Base-by-base conservation (phyloP, 2,113 vertebrate genomes). In the Peromyscus leucopus region DNA sequence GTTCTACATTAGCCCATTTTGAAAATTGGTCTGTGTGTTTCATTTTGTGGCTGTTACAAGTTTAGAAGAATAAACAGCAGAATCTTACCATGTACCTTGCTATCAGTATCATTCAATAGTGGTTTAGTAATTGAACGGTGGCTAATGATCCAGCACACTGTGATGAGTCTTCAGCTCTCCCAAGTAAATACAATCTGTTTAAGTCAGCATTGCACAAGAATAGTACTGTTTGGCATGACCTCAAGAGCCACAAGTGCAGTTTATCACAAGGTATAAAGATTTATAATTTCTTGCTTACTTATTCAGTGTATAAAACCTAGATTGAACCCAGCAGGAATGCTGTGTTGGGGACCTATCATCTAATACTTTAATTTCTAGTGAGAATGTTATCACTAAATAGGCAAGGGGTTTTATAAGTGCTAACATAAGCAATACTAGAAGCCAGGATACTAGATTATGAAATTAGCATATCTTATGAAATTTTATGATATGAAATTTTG, bases 131-230 rank as follows among this genome's bases (percentile, higher is more conserved):
- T 89, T 97, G 95, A 74, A 74, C 79, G 39, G 76, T 94, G 59
- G 61, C 31, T 95, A 84, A 82, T 96, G 90, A 76, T 31, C 96
- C 92, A 93, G 31, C n/a, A 2, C 71, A 82, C 31, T 1, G 7
- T n/a, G 67, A n/a, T 80, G 94, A 67, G 21, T 80, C 63, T 87
- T 94, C 24, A 42, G 46, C 12, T 89, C 72, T 98, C 88, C 89
- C 94, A 97, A 80, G 74, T 93, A 93, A 95, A 76, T 75, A 94
- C 55, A 93, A 13, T 87, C 90, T 97, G 71, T 91, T 90, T 97
- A 95, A 96, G 95, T 90, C 84, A 92, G 46, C 84, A 72, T 89
- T 96, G 67, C 89, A 51, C 95, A 78, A 79, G 42, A 83, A 94
- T 89, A 78, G 59, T 36, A 75, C 78, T 87, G 21, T 74, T 93